Conservation (phyloP, 2,113 vertebrate species). For the Phylloscopus whistleri region DNA sequence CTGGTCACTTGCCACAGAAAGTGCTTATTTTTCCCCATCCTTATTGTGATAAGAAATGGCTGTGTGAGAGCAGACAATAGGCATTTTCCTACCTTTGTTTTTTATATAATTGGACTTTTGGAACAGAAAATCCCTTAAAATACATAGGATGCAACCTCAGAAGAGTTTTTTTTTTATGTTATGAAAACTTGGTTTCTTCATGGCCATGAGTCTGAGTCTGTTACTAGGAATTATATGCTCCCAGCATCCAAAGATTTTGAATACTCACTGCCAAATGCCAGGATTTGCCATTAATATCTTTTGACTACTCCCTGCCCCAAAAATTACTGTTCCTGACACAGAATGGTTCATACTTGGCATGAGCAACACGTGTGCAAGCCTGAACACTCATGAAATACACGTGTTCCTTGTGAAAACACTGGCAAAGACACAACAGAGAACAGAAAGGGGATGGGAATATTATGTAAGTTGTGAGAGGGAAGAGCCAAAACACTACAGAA, state of each 20-base stretch:
- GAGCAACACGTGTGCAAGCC: neutral
- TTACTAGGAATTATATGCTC: neutral
- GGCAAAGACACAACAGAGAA: neutral
- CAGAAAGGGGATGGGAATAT: neutral
- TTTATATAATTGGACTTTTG: neutral
- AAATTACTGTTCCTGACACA: neutral
- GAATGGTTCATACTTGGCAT: neutral
- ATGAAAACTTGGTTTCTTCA: neutral
- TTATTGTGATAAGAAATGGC: neutral
- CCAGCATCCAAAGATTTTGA: neutral
- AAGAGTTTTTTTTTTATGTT: neutral
- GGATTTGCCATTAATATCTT: neutral
- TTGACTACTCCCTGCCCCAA: neutral
- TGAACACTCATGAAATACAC: neutral
- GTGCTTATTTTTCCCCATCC: neutral
- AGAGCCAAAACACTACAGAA: neutral
- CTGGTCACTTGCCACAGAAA: neutral
- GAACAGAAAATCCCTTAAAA: neutral
- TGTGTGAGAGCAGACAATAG: fast-evolving
- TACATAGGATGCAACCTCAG: neutral
- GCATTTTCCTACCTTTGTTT: neutral
- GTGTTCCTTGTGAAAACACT: fast-evolving
- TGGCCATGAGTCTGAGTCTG: neutral
- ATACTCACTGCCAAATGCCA: neutral
- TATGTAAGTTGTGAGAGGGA: neutral